Percentiles rank a stretch among this genome's conserved stretches.
Conservation (phyloP, 2,113 vertebrate species). For the Ictidomys tridecemlineatus region DNA sequence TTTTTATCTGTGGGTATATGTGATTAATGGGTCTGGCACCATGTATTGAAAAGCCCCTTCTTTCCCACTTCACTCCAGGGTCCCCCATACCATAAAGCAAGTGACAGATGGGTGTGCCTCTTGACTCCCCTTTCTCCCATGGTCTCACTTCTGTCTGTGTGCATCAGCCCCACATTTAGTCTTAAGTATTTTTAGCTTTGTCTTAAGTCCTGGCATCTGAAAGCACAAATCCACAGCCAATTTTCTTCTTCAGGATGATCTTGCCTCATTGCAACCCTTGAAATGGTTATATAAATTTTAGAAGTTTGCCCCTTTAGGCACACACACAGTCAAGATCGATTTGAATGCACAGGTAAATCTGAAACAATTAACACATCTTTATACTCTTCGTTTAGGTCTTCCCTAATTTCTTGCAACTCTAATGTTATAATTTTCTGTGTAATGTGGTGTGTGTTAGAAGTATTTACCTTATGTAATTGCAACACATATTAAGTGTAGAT, state of each 20-base stretch:
- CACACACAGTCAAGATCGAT: not conserved
- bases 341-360: not conserved
- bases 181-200: not conserved
- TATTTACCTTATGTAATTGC: slow-evolving; percentile 61
- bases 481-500: slow-evolving; percentile 61
- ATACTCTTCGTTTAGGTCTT: not conserved
- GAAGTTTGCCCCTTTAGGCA: not conserved
- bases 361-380: not conserved
- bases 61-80: not conserved
- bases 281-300: not conserved
- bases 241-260: not conserved
- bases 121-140: not conserved
- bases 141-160: not conserved
- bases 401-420: not conserved
- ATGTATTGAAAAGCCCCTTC: not conserved
- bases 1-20: not conserved
- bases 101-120: not conserved
- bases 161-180: not conserved
- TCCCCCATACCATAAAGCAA: not conserved
- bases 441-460: slow-evolving; percentile 30
- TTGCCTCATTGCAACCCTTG: not conserved
- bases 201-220: not conserved
- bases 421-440: not conserved
- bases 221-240: not conserved
- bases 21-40: no score